phyloP scores from a whole-genome alignment of 1,140 invertebrate genomes.

The Muscidifurax raptorellus region DNA sequence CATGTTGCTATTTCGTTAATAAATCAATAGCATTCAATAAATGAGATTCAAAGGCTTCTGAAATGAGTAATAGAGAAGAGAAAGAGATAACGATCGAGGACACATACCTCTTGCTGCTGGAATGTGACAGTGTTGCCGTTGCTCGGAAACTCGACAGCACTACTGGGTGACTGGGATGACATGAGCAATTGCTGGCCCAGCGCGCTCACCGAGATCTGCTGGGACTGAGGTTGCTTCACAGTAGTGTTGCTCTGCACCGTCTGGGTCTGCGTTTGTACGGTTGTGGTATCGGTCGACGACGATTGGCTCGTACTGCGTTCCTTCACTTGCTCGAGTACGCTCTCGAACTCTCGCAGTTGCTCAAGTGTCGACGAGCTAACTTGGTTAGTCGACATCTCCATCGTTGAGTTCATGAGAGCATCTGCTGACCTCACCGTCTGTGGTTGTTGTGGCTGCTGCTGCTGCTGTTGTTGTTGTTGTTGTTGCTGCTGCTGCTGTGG shows the following conservation, averaged over 20 bases:
- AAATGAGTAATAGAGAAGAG: not conserved
- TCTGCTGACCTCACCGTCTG: conserved; percentile 61
- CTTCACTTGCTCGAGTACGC: conserved; percentile 87
- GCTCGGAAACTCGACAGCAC: conserved; percentile 62
- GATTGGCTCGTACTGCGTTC: conserved; percentile 80
- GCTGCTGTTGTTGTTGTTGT: conserved; percentile 57
- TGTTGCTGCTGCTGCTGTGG: conserved; percentile 55
- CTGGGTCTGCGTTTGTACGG: conserved; percentile 70
- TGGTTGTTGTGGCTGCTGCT: conserved; percentile 58
- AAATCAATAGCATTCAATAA: not conserved
- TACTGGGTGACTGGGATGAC: conserved; percentile 64
- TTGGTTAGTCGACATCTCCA: conserved; percentile 72
- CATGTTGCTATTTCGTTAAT: not conserved
- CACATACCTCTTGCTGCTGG: conserved; percentile 56
- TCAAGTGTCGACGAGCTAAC: conserved; percentile 82
- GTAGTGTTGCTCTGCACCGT: conserved; percentile 56
- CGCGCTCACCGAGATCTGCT: conserved; percentile 61
- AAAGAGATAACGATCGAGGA: not conserved
- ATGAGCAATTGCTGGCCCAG: conserved; percentile 70
- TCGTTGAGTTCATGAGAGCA: conserved; percentile 69
- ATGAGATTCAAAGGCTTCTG: not conserved
- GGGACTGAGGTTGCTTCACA: conserved; percentile 60
- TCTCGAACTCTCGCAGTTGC: conserved; percentile 87
- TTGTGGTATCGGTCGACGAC: conserved; percentile 64
- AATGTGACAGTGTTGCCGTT: conserved; percentile 66